Evolutionary conservation across 1,140 invertebrate genomes (phyloP), one percentile per base, ranked within the genome.

Genomic region (Harlomillsia oculata): DNA sequence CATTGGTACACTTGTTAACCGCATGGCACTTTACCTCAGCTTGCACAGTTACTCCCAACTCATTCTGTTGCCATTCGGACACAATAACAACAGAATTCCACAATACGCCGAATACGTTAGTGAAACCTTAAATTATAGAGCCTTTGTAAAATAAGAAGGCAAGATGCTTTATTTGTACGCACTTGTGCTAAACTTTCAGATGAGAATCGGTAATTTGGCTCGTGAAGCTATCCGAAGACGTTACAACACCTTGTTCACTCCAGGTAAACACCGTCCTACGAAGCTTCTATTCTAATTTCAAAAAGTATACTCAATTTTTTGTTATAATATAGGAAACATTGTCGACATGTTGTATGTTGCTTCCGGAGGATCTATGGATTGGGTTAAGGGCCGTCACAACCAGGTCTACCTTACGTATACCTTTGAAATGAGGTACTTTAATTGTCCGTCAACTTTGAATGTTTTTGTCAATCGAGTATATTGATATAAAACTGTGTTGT

Each of bases 41-140:
- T 79, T 93, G 63, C 90, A 94, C 69, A 87, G 87, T 41, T 93
- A 92, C 67, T 85, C 85, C 1, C 87, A 91, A 72, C 69, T 75
- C n/a, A 72, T 80, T 34, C 74, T 80, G 56, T 70, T 80, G 45
- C 78, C 78, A 2, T 58, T n/a, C 21, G 56, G 56, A 37, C 56
- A 58, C 18, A 40, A 37, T 16, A 52, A 51, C 18, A 11, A 28
- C 1, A 29, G 28, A 28, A 52, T 52, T 28, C 56, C 56, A 45
- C 48, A 58, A 11, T 58, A 58, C 28, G 20, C 16, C 0, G 39
- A 40, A 45, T 58, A 52, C n/a, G 56, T 58, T 45, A 20, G 45
- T 29, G 2, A 23, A 23, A 29, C 5, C 28, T n/a, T n/a, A n/a
- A n/a, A n/a, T n/a, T n/a, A 26, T 37, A 13, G 30, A 25, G 5